phyloP scores from a whole-genome alignment of 2,888 invertebrate species.

The Pilophorus perplexus region DNA sequence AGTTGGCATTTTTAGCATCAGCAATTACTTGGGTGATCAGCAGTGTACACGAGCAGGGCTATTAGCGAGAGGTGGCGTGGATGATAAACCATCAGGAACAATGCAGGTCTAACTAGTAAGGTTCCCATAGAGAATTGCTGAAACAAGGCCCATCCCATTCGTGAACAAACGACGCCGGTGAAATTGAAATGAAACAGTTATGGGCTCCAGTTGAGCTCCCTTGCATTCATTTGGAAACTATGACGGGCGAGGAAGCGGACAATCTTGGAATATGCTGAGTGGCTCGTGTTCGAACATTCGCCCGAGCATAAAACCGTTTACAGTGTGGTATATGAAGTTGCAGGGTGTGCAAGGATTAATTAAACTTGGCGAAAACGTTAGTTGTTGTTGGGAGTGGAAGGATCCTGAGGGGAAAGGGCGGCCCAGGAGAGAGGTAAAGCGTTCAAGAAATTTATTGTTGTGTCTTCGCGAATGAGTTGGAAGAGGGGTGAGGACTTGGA shows the following conservation, averaged over 20 bases:
- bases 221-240: neutral
- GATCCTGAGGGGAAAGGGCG: neutral
- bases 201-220: neutral
- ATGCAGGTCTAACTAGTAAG: no score
- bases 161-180: neutral
- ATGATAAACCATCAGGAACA: no score
- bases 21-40: no score
- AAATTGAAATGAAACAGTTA: constrained; percentile 19
- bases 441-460: constrained; percentile 41
- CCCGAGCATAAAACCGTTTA: constrained; percentile 31
- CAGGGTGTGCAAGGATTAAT: constrained; percentile 36
- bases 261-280: constrained; percentile 15
- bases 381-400: constrained; percentile 32
- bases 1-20: no score
- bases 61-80: no score
- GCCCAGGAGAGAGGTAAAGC: constrained; percentile 29
- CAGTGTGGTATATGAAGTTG: constrained; percentile 34
- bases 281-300: constrained; percentile 5
- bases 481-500: constrained; percentile 10
- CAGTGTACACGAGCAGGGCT: no score
- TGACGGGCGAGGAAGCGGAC: constrained; percentile 2
- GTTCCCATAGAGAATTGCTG: no score
- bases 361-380: constrained; percentile 38
- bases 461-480: constrained; percentile 37
- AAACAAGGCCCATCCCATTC: neutral